Evolutionary conservation across 1,140 invertebrate genomes (phyloP).

Genomic region (Episyrphus balteatus): DNA sequence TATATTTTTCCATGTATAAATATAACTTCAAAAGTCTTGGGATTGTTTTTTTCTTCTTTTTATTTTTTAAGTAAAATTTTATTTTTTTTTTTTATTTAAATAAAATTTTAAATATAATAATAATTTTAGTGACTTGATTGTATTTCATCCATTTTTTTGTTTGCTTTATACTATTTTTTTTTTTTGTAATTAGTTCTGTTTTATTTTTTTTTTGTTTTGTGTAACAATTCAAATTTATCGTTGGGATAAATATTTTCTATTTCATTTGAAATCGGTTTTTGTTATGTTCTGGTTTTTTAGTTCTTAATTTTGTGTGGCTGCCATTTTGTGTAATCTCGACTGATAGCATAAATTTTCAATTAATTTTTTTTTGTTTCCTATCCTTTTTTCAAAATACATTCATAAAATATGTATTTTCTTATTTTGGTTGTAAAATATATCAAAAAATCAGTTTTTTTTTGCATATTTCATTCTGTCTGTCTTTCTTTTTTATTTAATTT

Average conservation of each 20-base stretch:
- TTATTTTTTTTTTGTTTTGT: conserved; percentile 1
- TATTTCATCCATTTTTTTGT: background rate
- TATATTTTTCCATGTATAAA: conserved; percentile 6
- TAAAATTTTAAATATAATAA: background rate
- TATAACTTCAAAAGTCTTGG: background rate
- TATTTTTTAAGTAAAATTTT: conserved; percentile 10
- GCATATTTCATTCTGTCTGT: no score
- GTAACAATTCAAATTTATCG: no score
- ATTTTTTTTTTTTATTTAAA: conserved; percentile 4
- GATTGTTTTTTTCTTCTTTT: background rate
- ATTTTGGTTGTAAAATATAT: no score
- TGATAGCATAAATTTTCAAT: background rate
- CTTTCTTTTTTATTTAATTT: no score
- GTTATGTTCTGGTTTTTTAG: background rate
- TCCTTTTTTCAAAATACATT: background rate
- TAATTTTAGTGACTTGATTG: background rate
- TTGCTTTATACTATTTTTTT: background rate
- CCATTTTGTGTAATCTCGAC: no score
- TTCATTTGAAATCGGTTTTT: background rate
- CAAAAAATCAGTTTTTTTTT: no score
- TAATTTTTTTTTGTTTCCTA: background rate
- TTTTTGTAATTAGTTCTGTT: background rate
- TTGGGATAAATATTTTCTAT: background rate
- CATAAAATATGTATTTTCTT: background rate
- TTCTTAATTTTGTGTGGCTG: background rate